Percentiles rank a stretch among this genome's conserved stretches.
Evolutionary conservation across 2,797 vertebrate species (phyloP).

Genomic region (Okamejei kenojei): DNA sequence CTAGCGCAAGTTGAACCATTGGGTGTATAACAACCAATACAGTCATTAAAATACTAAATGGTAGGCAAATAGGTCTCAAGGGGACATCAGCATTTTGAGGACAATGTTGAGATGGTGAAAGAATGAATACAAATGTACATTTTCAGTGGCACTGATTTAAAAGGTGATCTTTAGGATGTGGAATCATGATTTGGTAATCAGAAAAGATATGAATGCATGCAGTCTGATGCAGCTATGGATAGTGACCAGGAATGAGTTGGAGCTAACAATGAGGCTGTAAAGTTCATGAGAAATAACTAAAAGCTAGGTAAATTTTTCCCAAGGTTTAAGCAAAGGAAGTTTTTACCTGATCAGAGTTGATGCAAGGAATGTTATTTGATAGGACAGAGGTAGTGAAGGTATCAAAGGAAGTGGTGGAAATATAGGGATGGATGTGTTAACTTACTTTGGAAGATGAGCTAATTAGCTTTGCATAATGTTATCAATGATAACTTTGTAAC

Average conservation of each 20-base stretch:
- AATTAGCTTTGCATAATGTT: not conserved
- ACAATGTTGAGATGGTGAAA: not conserved
- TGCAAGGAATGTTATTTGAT: not conserved
- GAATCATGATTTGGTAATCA: not conserved
- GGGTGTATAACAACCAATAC: too few relatives aligned
- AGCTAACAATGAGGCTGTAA: not conserved
- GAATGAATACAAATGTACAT: not conserved
- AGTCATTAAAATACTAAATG: not conserved
- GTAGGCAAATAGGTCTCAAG: not conserved
- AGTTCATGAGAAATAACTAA: not conserved
- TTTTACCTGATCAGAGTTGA: not conserved
- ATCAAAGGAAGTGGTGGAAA: not conserved
- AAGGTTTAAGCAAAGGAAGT: not conserved
- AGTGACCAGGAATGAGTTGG: not conserved
- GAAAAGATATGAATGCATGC: not conserved
- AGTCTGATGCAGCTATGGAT: not conserved
- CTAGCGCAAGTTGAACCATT: not conserved
- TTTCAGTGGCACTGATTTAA: not conserved
- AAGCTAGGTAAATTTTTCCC: not conserved
- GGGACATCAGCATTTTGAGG: not conserved
- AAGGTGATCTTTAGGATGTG: not conserved
- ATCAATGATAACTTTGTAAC: not conserved
- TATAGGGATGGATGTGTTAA: not conserved
- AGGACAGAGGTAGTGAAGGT: not conserved
- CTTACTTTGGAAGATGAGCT: not conserved